Conservation (phyloP, 2,113 vertebrate species). For the Tetrax tetrax region DNA sequence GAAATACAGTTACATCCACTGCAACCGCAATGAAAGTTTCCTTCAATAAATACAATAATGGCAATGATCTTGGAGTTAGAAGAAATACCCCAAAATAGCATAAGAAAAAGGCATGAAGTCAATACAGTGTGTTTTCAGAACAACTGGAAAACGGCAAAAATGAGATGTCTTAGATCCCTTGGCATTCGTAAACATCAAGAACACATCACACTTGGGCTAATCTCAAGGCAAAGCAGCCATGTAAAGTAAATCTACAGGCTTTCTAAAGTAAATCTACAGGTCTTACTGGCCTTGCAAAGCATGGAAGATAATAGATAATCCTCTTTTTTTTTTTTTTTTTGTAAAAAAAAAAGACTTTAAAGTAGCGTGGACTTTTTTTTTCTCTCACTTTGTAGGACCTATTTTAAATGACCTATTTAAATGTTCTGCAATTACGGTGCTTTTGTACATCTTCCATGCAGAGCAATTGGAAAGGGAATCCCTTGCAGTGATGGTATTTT, state of each 20-base stretch:
- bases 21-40: neutral
- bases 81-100: neutral
- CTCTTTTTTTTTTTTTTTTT: neutral
- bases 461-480: slow-evolving; percentile 28
- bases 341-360: slow-evolving; percentile 24
- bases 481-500: slow-evolving; percentile 47
- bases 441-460: slow-evolving; percentile 23
- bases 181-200: slow-evolving; percentile 31
- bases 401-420: slow-evolving; percentile 53
- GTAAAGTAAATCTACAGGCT: neutral
- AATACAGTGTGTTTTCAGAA: neutral
- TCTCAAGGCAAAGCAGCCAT: slow-evolving; percentile 4
- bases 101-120: neutral
- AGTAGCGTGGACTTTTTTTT: neutral
- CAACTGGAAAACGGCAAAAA: neutral
- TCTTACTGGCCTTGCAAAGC: slow-evolving; percentile 3
- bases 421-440: slow-evolving; percentile 41
- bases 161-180: neutral
- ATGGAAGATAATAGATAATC: neutral
- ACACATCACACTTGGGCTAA: neutral
- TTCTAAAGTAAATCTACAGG: neutral
- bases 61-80: neutral
- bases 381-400: slow-evolving; percentile 4
- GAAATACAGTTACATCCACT: neutral
- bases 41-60: neutral